Evolutionary conservation across 2,888 invertebrate genomes (phyloP), one percentile per base, ranked within the genome.

Genomic region (Didymodactylos carnosus): DNA sequence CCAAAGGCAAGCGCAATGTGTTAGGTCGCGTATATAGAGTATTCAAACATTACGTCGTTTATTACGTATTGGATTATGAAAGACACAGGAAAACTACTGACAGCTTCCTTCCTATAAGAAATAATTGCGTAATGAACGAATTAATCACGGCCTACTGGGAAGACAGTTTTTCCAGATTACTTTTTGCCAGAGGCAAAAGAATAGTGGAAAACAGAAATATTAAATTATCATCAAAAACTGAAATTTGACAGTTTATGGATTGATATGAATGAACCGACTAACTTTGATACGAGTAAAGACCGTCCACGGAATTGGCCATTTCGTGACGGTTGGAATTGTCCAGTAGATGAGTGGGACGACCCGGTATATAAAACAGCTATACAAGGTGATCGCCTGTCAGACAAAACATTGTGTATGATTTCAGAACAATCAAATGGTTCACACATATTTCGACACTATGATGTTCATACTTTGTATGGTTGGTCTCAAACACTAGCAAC

Each of bases 391-490:
- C 10, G 2, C 11, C 13, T 49, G 25, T 49, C 49, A 1, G 49
- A 49, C 14, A 49, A 49, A 49, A 49, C 49, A 11, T 16, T 49
- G 8, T 49, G 49, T 25, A 49, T 49, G 49, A 71, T 46, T 74
- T 53, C 41, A 46, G 71, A 74, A 69, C 62, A 71, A 62, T 41
- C 62, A 10, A 62, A 73, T 69, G 43, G 35, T 43, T 41, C 77
- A 0, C 23, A 49, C 10, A 13, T 80, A 78, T 77, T 70, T 77
- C 77, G 69, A 39, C 91, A 92, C 81, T 90, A 88, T 80, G 86
- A 91, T 81, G 83, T 90, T 62, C 92, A 92, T 82, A 91, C 89
- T 84, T 80, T 90, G 76, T 90, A 89, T 80, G 89, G 89, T 1
- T 86, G 88, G 77, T 87, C 88, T 27, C 91, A 93, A 81, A 88